phyloP scores from a whole-genome alignment of 2,113 vertebrate genomes.

The Puffinus mauretanicus region DNA sequence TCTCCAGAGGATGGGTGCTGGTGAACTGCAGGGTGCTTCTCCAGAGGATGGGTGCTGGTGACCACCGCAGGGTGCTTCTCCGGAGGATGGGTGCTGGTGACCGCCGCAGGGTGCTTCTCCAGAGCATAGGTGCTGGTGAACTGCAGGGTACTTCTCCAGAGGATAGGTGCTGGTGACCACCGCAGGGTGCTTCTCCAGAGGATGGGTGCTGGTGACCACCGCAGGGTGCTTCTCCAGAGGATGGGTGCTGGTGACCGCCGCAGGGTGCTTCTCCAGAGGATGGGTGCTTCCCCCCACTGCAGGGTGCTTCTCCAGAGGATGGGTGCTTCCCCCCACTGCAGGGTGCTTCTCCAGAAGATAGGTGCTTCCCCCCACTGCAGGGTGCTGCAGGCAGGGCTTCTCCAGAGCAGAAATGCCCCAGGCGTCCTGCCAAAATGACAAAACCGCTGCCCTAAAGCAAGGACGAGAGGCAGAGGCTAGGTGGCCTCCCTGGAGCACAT shows the following conservation, averaged over 20 bases:
- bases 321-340: neutral
- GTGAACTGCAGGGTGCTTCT: neutral
- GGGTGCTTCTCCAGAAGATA: neutral
- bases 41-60: neutral
- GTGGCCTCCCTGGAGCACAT: neutral
- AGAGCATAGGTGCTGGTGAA: neutral
- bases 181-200: neutral
- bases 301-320: neutral
- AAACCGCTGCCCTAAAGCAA: neutral
- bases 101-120: too few relatives aligned
- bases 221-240: neutral
- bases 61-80: neutral
- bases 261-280: neutral
- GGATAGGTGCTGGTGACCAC: neutral
- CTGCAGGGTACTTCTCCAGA: neutral
- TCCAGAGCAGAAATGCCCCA: neutral
- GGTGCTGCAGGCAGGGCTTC: neutral
- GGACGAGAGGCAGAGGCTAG: rapidly evolving
- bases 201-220: neutral
- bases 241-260: neutral
- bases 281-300: neutral
- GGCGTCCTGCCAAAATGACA: rapidly evolving
- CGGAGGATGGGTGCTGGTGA: neutral
- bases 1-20: neutral
- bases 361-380: neutral